These are phyloP conservation scores for Galeopsomyia nigrocyanea DNA, from an alignment of 2,888 invertebrate species.

Conservation along the genomic window DNA sequence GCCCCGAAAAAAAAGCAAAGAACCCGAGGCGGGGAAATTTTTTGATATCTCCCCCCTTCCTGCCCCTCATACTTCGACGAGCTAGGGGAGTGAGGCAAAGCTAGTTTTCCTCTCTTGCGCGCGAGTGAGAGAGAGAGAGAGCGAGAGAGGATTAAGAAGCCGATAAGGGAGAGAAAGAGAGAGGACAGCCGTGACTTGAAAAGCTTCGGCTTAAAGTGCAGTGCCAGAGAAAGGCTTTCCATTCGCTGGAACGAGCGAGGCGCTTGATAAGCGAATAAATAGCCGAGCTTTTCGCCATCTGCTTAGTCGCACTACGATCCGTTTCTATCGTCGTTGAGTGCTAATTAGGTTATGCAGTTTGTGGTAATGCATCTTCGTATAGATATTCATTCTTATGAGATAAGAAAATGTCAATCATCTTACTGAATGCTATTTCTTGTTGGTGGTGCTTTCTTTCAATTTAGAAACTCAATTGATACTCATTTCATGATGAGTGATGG, in stretches of 20 bases:
- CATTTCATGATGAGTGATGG: no score
- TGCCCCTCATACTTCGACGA: no score
- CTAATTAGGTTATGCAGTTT: conserved; percentile 4
- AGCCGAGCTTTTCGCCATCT: conserved; percentile 6
- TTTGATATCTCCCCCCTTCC: background rate
- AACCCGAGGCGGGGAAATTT: no score
- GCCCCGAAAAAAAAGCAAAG: conserved; percentile 34
- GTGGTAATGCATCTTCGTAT: background rate
- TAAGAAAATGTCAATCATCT: no score
- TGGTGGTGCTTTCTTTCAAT: no score
- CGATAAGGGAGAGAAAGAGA: conserved; percentile 43
- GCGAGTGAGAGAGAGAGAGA: conserved; percentile 40
- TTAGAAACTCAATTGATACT: no score
- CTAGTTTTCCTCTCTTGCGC: conserved; percentile 26
- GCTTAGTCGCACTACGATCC: no score
- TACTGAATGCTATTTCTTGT: no score
- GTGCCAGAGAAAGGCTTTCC: conserved; percentile 41
- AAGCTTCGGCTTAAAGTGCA: conserved; percentile 53
- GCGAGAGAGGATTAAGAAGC: conserved; percentile 38
- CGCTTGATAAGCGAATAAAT: conserved; percentile 43
- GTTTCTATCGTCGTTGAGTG: no score
- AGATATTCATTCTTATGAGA: no score
- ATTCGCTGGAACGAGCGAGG: background rate
- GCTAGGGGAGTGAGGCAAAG: no score
- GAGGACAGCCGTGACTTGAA: conserved; percentile 56